Percentiles rank a stretch among this genome's conserved stretches.
These are phyloP conservation scores for Montipora cactus DNA, from an alignment of 64 coral and sea anemone genomes.

Conservation along the genomic window DNA sequence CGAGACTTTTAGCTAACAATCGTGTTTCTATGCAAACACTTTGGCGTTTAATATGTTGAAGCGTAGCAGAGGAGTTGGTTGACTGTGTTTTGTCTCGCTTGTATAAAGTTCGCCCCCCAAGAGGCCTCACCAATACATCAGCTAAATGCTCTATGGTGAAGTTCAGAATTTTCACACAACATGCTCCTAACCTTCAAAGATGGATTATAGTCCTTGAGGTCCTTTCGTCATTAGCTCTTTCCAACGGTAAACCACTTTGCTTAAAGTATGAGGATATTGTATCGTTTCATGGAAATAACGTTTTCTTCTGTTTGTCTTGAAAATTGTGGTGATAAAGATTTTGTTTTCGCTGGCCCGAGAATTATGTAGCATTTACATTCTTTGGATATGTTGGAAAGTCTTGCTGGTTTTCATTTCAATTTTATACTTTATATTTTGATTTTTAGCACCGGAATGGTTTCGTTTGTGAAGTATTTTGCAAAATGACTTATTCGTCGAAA, in stretches of 20 bases:
- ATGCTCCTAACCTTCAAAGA: constrained; percentile 18
- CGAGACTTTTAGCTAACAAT: not conserved
- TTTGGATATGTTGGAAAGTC: no score
- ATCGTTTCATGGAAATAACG: not conserved
- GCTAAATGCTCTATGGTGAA: constrained; percentile 45
- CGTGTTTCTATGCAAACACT: not conserved
- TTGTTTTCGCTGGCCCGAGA: not conserved
- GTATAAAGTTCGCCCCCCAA: not conserved
- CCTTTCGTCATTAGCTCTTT: not conserved
- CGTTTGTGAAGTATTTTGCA: not conserved
- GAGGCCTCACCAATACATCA: not conserved
- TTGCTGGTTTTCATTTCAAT: no score
- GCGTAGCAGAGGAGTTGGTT: constrained; percentile 21
- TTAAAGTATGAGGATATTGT: not conserved
- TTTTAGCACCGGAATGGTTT: no score
- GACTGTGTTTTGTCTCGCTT: not conserved
- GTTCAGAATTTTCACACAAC: constrained; percentile 38
- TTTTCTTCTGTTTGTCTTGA: not conserved
- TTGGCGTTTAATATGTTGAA: constrained; percentile 6
- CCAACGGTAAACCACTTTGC: not conserved
- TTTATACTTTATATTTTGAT: no score
- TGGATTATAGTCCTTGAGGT: not conserved
- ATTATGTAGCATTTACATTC: no score
- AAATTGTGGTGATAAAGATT: not conserved
- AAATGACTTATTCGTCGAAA: not conserved